These are phyloP conservation scores for Heliconius himera DNA, from an alignment of 1,140 invertebrate species.

Conservation along the genomic window DNA sequence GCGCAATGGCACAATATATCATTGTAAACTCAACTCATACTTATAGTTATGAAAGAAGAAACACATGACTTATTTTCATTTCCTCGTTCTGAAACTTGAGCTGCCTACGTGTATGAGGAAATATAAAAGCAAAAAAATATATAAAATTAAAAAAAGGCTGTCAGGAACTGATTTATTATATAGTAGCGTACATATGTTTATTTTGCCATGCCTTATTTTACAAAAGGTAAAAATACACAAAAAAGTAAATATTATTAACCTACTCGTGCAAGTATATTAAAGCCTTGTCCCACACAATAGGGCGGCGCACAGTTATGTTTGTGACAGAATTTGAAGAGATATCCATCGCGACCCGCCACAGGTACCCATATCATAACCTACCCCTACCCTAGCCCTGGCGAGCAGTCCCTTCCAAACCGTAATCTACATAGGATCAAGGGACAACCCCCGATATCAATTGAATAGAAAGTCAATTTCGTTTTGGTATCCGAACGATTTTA, in stretches of 20 bases:
- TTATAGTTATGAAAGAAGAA: too few species aligned
- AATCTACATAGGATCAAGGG: constrained; percentile 32
- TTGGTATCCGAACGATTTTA: constrained; percentile 15
- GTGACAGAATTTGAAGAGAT: constrained; percentile 30
- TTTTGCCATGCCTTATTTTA: neutral
- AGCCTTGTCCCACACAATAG: neutral
- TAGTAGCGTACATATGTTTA: neutral
- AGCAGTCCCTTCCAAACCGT: constrained; percentile 26
- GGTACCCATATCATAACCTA: constrained; percentile 30
- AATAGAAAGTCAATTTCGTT: constrained; percentile 29
- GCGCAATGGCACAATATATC: too few species aligned
- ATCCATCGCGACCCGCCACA: constrained; percentile 29
- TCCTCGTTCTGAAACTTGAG: too few species aligned
- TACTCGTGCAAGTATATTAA: neutral
- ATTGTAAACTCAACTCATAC: too few species aligned
- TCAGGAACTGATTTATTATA: too few species aligned
- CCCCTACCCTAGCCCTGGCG: neutral
- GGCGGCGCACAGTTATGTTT: constrained; percentile 19
- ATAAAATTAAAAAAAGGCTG: too few species aligned
- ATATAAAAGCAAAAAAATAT: too few species aligned
- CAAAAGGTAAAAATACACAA: constrained; percentile 5
- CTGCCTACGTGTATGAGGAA: too few species aligned
- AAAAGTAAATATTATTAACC: neutral
- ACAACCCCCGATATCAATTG: constrained; percentile 27
- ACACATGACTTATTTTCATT: too few species aligned